A percentile compares a stretch with the other conserved stretches of the same genome.
Conservation (phyloP, 2,113 vertebrate genomes). For the Varanus salvator region DNA sequence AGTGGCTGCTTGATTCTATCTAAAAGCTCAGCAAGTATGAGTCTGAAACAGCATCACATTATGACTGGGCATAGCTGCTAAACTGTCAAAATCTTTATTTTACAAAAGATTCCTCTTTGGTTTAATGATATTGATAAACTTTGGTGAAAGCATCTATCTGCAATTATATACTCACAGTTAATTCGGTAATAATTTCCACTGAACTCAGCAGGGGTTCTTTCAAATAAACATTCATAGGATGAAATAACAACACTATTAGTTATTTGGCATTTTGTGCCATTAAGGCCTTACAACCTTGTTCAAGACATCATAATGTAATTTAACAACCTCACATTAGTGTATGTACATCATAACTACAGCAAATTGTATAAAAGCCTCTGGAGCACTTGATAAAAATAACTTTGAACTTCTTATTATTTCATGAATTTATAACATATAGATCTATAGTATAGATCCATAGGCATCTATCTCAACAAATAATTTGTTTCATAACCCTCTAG, state of each 20-base stretch:
- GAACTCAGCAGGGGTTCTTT: not conserved
- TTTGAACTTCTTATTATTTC: constrained; percentile 14
- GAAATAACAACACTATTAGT: not conserved
- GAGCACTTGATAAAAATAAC: constrained; percentile 19
- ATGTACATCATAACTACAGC: constrained; percentile 8
- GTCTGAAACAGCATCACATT: not conserved
- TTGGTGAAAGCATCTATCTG: not conserved
- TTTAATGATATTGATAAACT: not conserved
- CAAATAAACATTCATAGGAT: not conserved
- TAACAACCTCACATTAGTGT: constrained; percentile 12
- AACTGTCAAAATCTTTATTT: not conserved
- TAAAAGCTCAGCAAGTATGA: not conserved
- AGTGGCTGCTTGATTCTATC: not conserved
- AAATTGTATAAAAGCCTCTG: constrained; percentile 14
- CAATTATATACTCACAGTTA: not conserved
- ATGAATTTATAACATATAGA: constrained; percentile 9
- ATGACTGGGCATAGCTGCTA: not conserved
- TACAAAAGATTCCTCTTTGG: not conserved
- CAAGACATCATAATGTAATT: constrained; percentile 4
- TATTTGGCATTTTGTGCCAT: not conserved
- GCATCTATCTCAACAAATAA: constrained; percentile 15
- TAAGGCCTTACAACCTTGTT: not conserved
- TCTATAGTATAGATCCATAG: constrained; percentile 32
- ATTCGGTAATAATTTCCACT: not conserved
- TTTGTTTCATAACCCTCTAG: constrained; percentile 15